phyloP scores from a whole-genome alignment of 2,113 vertebrate genomes.

The Marcusenius ussheri region DNA sequence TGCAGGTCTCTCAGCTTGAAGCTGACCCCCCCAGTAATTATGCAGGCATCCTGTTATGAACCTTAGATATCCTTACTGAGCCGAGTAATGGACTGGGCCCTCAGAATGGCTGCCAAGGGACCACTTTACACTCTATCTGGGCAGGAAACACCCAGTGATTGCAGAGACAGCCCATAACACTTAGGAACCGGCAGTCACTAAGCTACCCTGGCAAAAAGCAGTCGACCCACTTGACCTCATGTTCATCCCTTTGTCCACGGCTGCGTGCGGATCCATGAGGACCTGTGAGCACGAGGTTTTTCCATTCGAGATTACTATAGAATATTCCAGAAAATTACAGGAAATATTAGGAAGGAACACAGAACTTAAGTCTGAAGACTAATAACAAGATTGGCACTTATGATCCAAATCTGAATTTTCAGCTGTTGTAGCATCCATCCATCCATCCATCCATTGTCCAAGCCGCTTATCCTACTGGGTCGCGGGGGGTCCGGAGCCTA shows the following conservation, averaged over 20 bases:
- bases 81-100: not conserved
- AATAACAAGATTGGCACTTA: not conserved
- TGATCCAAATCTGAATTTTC: not conserved
- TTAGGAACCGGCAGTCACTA: not conserved
- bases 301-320: not conserved
- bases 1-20: not conserved
- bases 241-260: not conserved
- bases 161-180: not conserved
- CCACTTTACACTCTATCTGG: not conserved
- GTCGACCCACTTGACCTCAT: not conserved
- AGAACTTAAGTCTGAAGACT: not conserved
- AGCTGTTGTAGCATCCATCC: too few relatives aligned
- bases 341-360: not conserved
- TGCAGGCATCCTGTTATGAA: slow-evolving; percentile 1
- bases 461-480: too few relatives aligned
- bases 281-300: not conserved
- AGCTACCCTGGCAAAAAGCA: not conserved
- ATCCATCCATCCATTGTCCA: too few relatives aligned
- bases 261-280: not conserved
- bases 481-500: too few relatives aligned
- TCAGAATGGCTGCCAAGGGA: not conserved
- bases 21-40: not conserved
- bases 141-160: slow-evolving; percentile 6
- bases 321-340: not conserved
- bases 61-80: not conserved